phyloP scores from a whole-genome alignment of 2,113 vertebrate species.

The Indicator indicator region DNA sequence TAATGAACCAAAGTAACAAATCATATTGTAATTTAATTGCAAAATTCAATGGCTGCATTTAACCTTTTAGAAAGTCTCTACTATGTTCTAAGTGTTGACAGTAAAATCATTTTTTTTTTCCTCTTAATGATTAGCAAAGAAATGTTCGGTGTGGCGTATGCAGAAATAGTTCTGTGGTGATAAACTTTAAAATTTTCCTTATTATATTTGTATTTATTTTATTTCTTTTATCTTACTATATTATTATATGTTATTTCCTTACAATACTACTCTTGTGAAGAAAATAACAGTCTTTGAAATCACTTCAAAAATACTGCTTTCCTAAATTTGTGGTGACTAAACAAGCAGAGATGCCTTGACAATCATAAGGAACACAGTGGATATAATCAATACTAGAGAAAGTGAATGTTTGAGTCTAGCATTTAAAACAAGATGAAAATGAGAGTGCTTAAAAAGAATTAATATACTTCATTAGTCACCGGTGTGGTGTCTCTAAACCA shows the following conservation, averaged over 20 bases:
- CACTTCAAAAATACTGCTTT: not conserved
- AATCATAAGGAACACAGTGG: not conserved
- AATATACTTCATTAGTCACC: not conserved
- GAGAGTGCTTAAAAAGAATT: not conserved
- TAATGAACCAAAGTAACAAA: constrained; percentile 26
- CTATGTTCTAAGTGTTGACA: not conserved
- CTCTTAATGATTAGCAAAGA: not conserved
- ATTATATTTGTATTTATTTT: not conserved
- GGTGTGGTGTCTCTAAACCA: not conserved
- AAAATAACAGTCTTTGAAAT: not conserved
- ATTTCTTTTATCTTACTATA: too few relatives aligned
- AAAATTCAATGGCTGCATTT: not conserved
- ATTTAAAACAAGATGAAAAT: not conserved
- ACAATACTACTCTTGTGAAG: not conserved
- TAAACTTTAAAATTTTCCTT: not conserved
- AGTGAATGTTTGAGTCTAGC: not conserved
- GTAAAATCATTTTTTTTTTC: not conserved
- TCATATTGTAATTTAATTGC: constrained; percentile 15
- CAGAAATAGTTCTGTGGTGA: not conserved
- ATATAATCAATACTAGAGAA: not conserved
- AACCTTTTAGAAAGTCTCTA: not conserved
- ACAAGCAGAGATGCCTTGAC: not conserved
- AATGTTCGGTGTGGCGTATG: not conserved
- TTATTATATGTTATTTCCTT: too few relatives aligned
- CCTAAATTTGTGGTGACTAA: not conserved